Evolutionary conservation across 2,888 invertebrate genomes (phyloP).

Genomic region (Drosophila neotestacea): DNA sequence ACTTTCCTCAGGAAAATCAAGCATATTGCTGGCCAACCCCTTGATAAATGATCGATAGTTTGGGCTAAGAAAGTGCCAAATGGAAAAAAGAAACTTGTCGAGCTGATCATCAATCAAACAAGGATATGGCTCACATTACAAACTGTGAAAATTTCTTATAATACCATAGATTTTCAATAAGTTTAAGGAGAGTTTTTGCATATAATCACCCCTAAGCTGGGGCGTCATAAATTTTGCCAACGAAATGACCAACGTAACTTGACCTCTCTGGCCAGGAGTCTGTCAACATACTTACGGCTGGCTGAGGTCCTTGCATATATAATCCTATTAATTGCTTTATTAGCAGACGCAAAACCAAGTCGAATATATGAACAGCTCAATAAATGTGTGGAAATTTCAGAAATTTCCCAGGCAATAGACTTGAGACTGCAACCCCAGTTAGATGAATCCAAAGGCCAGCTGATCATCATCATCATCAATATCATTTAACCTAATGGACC

Average conservation of each 20-base stretch:
- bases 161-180: neutral
- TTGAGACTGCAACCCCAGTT: slow-evolving; percentile 43
- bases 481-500: slow-evolving; percentile 84
- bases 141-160: slow-evolving; percentile 22
- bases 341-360: slow-evolving; percentile 55
- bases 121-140: slow-evolving; percentile 32
- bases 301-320: slow-evolving; percentile 66
- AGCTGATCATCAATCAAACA: slow-evolving; percentile 48
- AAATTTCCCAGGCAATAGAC: slow-evolving; percentile 51
- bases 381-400: slow-evolving; percentile 61
- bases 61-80: slow-evolving; percentile 25
- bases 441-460: slow-evolving; percentile 46
- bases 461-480: slow-evolving; percentile 72
- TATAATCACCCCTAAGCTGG: slow-evolving; percentile 17
- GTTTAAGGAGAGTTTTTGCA: neutral
- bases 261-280: slow-evolving; percentile 63
- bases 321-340: slow-evolving; percentile 82
- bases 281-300: slow-evolving; percentile 69
- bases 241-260: slow-evolving; percentile 63
- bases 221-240: slow-evolving; percentile 1
- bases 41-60: slow-evolving; percentile 51
- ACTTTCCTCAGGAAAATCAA: slow-evolving; percentile 51
- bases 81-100: slow-evolving; percentile 32
- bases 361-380: slow-evolving; percentile 68
- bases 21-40: slow-evolving; percentile 23